Base-by-base conservation (phyloP, 2,888 invertebrate genomes). In the Acrocyrtus sp. region DNA sequence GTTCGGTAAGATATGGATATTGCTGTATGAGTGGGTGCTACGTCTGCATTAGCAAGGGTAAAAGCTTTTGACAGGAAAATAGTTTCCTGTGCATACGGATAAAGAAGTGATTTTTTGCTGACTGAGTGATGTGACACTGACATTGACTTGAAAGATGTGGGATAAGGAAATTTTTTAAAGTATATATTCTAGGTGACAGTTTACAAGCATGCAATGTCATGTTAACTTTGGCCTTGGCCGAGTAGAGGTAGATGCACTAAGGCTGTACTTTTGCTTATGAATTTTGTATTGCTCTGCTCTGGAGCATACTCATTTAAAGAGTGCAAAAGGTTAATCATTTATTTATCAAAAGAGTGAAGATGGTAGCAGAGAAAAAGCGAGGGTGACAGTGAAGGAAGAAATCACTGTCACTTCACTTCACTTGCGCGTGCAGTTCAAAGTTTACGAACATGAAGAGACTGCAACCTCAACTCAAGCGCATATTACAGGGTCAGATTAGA, bases 291-390 rank as follows among this genome's bases (percentile, higher is more conserved):
- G 15, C 6, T 21, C 34, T 8, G 5, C 34, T 34, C 34, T 8
- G 12, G 50, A 21, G 50, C 3, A 21, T 45, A 1, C 45, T 1
- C 45, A 45, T 4, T 8, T 12, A n/a, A 24, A 24, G 6, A 12
- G 43, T 15, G 8, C 34, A 27, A 54, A 53, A 54, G 63, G 63
- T 63, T 63, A 54, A 63, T 63, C 54, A 54, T 53, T 63, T 63
- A 45, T 54, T 39, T 50, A 48, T 34, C 34, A 48, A 29, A 34
- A 34, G 34, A 12, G 34, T 34, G 34, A 34, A 5, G 12, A 5
- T 34, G 6, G 12, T 34, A 12, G 5, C 34, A 12, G 34, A 34
- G n/a, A n/a, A n/a, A n/a, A n/a, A n/a, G n/a, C n/a, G n/a, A 34
- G 34, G 34, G 34, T 34, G 34, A 34, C 12, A 34, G 12, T 12